Evolutionary conservation across 2,797 vertebrate species (phyloP).

Genomic region (Taenioides sp.): DNA sequence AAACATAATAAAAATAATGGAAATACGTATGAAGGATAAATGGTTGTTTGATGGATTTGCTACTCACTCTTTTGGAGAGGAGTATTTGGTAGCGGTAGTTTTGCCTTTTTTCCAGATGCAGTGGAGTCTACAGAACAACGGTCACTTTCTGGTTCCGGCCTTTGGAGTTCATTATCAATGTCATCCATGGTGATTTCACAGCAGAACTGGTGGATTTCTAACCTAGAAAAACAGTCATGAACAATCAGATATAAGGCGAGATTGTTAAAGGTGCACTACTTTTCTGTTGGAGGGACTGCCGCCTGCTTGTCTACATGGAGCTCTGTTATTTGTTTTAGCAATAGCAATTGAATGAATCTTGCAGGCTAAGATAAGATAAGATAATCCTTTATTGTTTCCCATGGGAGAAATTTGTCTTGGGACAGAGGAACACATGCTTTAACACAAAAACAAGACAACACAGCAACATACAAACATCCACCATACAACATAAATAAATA

Average conservation of each 20-base stretch:
- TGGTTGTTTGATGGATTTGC: not conserved
- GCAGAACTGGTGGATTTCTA: too few species aligned
- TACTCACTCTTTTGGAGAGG: constrained; percentile 34
- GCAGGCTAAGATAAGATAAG: too few species aligned
- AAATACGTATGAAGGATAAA: not conserved
- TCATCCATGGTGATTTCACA: constrained; percentile 63
- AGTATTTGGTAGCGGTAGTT: constrained; percentile 19
- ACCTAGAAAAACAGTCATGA: constrained; percentile 16
- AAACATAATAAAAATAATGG: not conserved
- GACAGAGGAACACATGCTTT: too few species aligned
- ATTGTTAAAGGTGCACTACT: not conserved
- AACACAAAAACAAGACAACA: too few species aligned
- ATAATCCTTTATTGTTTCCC: too few species aligned
- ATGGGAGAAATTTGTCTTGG: too few species aligned
- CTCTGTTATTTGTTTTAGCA: too few species aligned
- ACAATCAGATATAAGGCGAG: not conserved
- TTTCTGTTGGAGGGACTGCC: too few species aligned
- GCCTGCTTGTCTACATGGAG: too few species aligned
- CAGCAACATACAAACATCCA: too few species aligned
- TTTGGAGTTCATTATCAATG: constrained; percentile 22
- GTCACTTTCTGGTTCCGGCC: not conserved
- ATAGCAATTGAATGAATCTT: too few species aligned
- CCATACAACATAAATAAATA: too few species aligned
- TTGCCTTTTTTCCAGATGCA: constrained; percentile 12
- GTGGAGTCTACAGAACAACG: constrained; percentile 1